Evolutionary conservation across 2,797 vertebrate genomes (phyloP).

Genomic region (Falco concolor): DNA sequence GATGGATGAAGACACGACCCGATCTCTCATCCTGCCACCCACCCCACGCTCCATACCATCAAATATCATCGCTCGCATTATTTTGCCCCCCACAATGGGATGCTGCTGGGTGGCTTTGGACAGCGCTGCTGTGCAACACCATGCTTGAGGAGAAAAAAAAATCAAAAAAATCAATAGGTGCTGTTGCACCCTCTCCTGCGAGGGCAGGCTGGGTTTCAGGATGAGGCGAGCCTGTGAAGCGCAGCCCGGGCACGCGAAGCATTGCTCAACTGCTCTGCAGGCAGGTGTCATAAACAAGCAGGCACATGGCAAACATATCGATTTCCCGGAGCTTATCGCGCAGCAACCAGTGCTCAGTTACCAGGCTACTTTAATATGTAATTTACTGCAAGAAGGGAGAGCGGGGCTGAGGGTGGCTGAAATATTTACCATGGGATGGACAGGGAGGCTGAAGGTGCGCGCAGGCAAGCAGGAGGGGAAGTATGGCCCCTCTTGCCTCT

Average conservation of each 20-base stretch:
- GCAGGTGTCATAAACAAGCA: slow-evolving; percentile 81
- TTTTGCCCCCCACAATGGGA: neutral
- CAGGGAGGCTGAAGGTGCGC: neutral
- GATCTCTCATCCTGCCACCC: neutral
- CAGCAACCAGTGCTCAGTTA: slow-evolving; percentile 79
- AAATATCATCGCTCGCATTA: rapidly evolving
- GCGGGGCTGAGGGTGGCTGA: slow-evolving; percentile 37
- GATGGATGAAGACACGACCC: neutral
- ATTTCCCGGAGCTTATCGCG: slow-evolving; percentile 76
- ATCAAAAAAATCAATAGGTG: neutral
- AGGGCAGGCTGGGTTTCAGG: neutral
- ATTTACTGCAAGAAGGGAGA: slow-evolving; percentile 70
- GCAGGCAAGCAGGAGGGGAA: neutral
- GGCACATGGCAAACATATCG: slow-evolving; percentile 80
- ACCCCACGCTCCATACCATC: rapidly evolving
- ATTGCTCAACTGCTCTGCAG: slow-evolving; percentile 72
- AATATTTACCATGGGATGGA: slow-evolving; percentile 59
- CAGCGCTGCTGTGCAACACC: neutral
- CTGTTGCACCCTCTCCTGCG: neutral
- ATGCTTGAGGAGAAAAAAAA: neutral
- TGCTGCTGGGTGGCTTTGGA: neutral
- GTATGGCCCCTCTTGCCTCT: neutral
- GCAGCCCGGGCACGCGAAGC: slow-evolving; percentile 60
- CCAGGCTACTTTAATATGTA: slow-evolving; percentile 80
- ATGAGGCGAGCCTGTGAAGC: slow-evolving; percentile 6